Conservation (phyloP, 2,888 invertebrate genomes). For the Cheilosia scutellata region DNA sequence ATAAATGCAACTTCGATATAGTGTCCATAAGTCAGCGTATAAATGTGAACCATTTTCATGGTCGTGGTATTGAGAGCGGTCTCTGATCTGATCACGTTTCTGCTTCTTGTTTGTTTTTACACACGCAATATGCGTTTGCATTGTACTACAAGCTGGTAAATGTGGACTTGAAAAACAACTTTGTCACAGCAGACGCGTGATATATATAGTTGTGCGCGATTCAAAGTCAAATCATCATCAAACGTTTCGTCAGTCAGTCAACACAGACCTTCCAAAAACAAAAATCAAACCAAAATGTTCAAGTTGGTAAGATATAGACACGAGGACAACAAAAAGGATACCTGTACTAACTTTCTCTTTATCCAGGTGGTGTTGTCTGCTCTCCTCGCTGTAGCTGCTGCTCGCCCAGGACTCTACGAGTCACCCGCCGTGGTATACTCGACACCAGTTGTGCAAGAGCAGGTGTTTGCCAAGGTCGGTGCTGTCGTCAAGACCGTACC, state of each 20-base stretch:
- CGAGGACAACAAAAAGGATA: background rate
- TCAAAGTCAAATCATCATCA: background rate
- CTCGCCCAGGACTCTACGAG: constrained; percentile 79
- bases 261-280: constrained; percentile 47
- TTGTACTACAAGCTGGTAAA: background rate
- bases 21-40: constrained; percentile 13
- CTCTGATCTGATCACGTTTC: background rate
- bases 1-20: constrained; percentile 21
- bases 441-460: constrained; percentile 81
- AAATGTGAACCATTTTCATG: constrained; percentile 15
- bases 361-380: constrained; percentile 81
- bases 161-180: constrained; percentile 2
- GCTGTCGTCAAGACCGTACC: constrained; percentile 82
- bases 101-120: background rate
- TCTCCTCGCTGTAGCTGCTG: constrained; percentile 81
- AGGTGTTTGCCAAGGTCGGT: constrained; percentile 80
- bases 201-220: background rate
- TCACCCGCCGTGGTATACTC: constrained; percentile 77
- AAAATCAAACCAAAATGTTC: constrained; percentile 79
- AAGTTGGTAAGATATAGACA: constrained; percentile 79
- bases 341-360: constrained; percentile 1
- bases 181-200: background rate
- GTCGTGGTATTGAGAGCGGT: background rate
- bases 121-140: background rate
- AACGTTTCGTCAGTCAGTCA: constrained; percentile 30